Conservation (phyloP, 2,113 vertebrate species). For the Vulpes ferrilata region DNA sequence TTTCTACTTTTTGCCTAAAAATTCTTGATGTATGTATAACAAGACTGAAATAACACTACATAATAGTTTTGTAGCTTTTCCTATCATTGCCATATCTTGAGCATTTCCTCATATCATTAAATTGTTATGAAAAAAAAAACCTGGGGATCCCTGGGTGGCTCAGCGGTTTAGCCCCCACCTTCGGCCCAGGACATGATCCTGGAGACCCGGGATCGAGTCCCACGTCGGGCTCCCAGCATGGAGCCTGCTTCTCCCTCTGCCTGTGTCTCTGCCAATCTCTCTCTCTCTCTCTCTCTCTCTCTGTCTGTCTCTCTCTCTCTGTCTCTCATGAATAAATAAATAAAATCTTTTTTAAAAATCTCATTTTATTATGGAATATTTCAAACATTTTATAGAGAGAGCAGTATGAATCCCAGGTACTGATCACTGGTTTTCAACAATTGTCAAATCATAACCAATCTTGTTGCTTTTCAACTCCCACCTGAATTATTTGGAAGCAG, state of each 20-base stretch:
- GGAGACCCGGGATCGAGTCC: too few species aligned
- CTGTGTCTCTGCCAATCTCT: too few species aligned
- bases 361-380: slow-evolving; percentile 20
- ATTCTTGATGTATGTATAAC: neutral
- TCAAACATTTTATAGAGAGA: neutral
- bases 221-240: too few species aligned
- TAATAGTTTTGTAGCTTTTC: neutral
- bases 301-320: too few species aligned
- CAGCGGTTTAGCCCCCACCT: too few species aligned
- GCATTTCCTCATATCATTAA: slow-evolving; percentile 13
- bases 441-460: neutral
- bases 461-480: neutral
- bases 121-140: neutral
- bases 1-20: neutral
- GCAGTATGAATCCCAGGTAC: neutral
- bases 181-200: too few species aligned
- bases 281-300: too few species aligned
- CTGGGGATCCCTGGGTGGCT: too few species aligned
- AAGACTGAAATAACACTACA: neutral
- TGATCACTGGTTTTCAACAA: neutral
- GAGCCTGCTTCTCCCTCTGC: too few species aligned
- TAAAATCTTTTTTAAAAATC: too few species aligned
- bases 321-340: too few species aligned
- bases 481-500: slow-evolving; percentile 24
- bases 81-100: neutral